Evolutionary conservation across 2,888 invertebrate species (phyloP).

Genomic region (Allygus modestus): DNA sequence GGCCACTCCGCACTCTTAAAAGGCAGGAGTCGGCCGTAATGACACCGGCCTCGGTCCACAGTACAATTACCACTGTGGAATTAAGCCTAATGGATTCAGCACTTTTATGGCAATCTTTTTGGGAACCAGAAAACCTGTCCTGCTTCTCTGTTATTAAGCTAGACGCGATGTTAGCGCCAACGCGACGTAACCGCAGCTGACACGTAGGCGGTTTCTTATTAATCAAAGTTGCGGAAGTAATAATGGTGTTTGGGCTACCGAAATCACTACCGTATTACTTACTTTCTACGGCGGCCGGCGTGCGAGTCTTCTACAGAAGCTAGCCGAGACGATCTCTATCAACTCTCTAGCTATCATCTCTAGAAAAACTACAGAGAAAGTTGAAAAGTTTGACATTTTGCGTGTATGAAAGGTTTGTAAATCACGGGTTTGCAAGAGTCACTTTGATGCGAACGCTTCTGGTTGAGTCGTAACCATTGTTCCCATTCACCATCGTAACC

Average conservation of each 20-base stretch:
- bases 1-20: slow-evolving; percentile 1
- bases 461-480: no score
- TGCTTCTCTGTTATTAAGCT: background rate
- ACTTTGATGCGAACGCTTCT: no score
- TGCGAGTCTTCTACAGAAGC: no score
- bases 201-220: background rate
- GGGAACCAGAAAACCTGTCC: slow-evolving; percentile 33
- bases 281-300: background rate
- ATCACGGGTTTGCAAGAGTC: no score
- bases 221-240: slow-evolving; percentile 21
- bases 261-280: background rate
- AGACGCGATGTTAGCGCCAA: background rate
- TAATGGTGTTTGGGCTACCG: slow-evolving; percentile 5
- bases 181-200: background rate
- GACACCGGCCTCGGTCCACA: background rate
- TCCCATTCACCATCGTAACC: no score
- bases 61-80: slow-evolving; percentile 14
- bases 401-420: background rate
- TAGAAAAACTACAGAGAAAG: background rate
- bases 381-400: slow-evolving; percentile 4
- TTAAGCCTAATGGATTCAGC: slow-evolving; percentile 25
- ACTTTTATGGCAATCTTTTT: slow-evolving; percentile 37
- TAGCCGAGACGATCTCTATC: background rate
- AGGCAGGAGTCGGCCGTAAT: slow-evolving; percentile 3
- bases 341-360: background rate